A percentile compares a stretch with the other conserved stretches of the same genome.
phyloP scores from a whole-genome alignment of 2,113 vertebrate genomes.

The Saguinus midas region DNA sequence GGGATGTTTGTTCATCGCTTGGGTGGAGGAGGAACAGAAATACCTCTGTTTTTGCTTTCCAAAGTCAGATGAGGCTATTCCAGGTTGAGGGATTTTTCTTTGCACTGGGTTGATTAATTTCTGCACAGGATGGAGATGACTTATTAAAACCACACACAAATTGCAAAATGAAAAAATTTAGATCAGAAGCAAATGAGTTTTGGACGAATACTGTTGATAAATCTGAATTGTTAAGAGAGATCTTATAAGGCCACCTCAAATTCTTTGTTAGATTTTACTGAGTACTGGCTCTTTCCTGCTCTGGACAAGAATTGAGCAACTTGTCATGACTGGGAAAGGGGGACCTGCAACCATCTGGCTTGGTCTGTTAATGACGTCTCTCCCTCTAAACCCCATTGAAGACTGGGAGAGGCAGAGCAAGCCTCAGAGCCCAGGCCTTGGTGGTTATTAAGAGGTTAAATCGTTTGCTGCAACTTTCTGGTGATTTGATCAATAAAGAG shows the following conservation, averaged over 20 bases:
- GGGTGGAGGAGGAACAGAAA: not conserved
- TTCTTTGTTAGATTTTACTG: slow-evolving; percentile 64
- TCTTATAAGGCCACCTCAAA: slow-evolving; percentile 56
- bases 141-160: slow-evolving; percentile 45
- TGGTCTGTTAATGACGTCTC: slow-evolving; percentile 81
- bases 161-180: slow-evolving; percentile 48
- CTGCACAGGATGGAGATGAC: slow-evolving; percentile 43
- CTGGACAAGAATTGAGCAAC: slow-evolving; percentile 83
- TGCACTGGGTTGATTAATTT: slow-evolving; percentile 48
- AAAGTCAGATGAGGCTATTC: slow-evolving; percentile 44
- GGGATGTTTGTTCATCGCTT: not conserved
- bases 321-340: slow-evolving; percentile 72
- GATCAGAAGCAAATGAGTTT: slow-evolving; percentile 43
- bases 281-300: slow-evolving; percentile 61
- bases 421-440: slow-evolving; percentile 56
- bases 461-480: slow-evolving; percentile 65
- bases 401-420: slow-evolving; percentile 78
- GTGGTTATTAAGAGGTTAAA: slow-evolving; percentile 55
- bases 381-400: slow-evolving; percentile 70
- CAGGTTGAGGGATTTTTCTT: slow-evolving; percentile 34
- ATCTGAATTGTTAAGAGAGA: slow-evolving; percentile 52
- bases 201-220: slow-evolving; percentile 44
- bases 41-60: slow-evolving; percentile 33
- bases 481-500: slow-evolving; percentile 71
- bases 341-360: slow-evolving; percentile 25